Conservation (phyloP, 2,113 vertebrate species). For the Podarcis raffonei region DNA sequence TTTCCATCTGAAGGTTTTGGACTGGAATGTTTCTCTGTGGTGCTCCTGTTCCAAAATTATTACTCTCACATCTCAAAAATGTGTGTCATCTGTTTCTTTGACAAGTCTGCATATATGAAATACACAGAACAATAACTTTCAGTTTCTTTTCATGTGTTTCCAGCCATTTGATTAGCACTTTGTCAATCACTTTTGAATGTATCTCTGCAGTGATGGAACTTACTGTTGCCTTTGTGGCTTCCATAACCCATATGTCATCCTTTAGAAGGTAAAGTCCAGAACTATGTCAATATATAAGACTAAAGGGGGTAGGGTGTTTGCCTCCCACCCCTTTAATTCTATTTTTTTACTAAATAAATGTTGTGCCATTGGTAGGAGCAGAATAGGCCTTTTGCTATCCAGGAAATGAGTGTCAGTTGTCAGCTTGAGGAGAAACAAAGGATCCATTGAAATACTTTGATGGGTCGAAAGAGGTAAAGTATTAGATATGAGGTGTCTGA, state of each 20-base stretch:
- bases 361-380: background rate
- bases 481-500: slow-evolving; percentile 10
- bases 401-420: background rate
- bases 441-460: background rate
- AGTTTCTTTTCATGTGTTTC: background rate
- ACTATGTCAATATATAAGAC: background rate
- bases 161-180: background rate
- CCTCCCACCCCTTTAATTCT: background rate
- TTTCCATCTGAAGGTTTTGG: background rate
- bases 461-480: background rate
- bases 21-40: background rate
- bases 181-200: background rate
- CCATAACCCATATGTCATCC: too few species aligned
- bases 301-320: background rate
- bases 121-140: background rate
- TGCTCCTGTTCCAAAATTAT: background rate
- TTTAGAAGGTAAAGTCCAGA: background rate
- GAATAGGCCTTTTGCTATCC: background rate
- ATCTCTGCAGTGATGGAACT: background rate
- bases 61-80: background rate
- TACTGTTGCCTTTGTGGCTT: background rate
- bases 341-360: background rate
- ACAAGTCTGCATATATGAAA: background rate
- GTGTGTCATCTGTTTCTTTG: background rate
- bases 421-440: background rate